A percentile compares a stretch with the other conserved stretches of the same genome.
These are phyloP conservation scores for Cerastis leucographa DNA, from an alignment of 2,888 invertebrate species.

Conservation along the genomic window DNA sequence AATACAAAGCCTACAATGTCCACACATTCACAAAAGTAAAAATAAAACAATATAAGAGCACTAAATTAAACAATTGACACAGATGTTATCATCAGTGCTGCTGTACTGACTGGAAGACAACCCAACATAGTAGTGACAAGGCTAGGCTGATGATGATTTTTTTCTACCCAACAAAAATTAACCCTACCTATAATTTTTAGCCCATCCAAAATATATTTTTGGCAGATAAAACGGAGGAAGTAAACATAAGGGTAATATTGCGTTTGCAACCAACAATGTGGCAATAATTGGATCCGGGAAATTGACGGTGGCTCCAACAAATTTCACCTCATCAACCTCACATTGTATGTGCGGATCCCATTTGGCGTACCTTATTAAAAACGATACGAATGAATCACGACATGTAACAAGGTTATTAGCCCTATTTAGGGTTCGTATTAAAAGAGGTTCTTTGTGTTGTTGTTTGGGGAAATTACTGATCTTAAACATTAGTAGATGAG, in stretches of 20 bases:
- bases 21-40: too few species aligned
- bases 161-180: neutral
- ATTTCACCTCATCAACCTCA: constrained; percentile 71
- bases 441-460: constrained; percentile 19
- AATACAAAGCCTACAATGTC: too few species aligned
- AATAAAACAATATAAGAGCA: too few species aligned
- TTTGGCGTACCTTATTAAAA: constrained; percentile 65
- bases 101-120: too few species aligned
- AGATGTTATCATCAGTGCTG: too few species aligned
- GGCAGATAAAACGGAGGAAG: constrained; percentile 43
- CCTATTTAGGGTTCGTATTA: constrained; percentile 22
- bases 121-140: too few species aligned
- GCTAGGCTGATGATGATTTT: neutral
- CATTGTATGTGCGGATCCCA: constrained; percentile 62
- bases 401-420: constrained; percentile 53
- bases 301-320: constrained; percentile 71
- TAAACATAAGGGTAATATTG: constrained; percentile 64
- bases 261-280: constrained; percentile 69
- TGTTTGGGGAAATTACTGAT: constrained; percentile 20
- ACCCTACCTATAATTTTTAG: constrained; percentile 12
- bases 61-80: too few species aligned
- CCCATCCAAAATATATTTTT: constrained; percentile 27
- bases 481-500: neutral
- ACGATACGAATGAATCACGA: constrained; percentile 57
- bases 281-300: constrained; percentile 74